Evolutionary conservation across 2,113 vertebrate genomes (phyloP), one percentile per base, ranked within the genome.

Genomic region (Percina caprodes): DNA sequence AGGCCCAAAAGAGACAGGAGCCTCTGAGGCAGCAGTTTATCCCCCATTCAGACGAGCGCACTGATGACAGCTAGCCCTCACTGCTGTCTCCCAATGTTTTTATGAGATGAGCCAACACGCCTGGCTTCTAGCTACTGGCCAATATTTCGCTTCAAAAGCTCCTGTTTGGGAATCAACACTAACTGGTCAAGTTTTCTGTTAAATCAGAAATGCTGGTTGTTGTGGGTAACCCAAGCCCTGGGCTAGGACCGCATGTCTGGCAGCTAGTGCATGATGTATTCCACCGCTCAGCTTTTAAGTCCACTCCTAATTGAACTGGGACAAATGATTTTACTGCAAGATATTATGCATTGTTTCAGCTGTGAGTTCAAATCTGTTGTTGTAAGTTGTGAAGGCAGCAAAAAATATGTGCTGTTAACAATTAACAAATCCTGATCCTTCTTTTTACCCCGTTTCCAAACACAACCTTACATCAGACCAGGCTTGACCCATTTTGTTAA

Each of bases 11-110:
- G 92, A 93, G 91, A 94, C 92, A 89, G 77, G 71, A 77, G 81
- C 82, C 77, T 92, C 91, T 93, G 91, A 94, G 91, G 89, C 92
- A 93, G 93, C 91, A 93, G 69, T 94, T 93, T 93, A 86, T 83
- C 66, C 66, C 55, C 39, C 48, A 69, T 68, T 70, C 73, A 88
- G 67, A 72, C 51, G 21, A 86, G 83, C 14, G 1, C 56, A 12
- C 62, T 49, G 71, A 91, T 91, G 91, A 94, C 88, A 92, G 88
- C 74, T 54, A 80, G 72, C 81, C 77, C 71, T 76, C 55, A 12
- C 79, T 69, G 67, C 79, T 69, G 69, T 80, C 77, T 87, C 65
- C 45, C 61, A 24, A 30, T 76, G 69, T 87, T 83, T 84, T 87
- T 63, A 78, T 86, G 80, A 74, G 77, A 86, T 83, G 83, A 89